Percentiles rank a stretch among this genome's conserved stretches.
phyloP scores from a whole-genome alignment of 1,140 invertebrate species.

The Drosophila funebris region DNA sequence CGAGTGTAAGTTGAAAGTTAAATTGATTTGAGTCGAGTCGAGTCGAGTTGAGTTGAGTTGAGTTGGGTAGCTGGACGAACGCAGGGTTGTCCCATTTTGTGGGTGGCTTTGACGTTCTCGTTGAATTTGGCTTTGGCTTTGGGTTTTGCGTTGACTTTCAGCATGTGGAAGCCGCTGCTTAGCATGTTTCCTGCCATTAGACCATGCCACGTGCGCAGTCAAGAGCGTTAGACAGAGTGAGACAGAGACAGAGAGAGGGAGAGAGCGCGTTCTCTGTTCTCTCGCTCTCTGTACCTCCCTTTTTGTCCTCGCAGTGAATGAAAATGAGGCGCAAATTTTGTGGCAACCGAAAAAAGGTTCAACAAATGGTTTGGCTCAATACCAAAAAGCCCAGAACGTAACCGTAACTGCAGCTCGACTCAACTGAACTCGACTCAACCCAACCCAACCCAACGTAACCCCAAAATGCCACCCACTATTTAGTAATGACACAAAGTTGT shows the following conservation, averaged over 20 bases:
- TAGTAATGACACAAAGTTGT: constrained; percentile 72
- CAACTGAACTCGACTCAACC: constrained; percentile 3
- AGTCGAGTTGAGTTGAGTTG: constrained; percentile 70
- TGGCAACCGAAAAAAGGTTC: constrained; percentile 70
- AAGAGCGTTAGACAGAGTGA: neutral
- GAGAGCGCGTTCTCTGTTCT: constrained; percentile 9
- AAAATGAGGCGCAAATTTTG: constrained; percentile 78
- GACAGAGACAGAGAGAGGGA: constrained; percentile 11
- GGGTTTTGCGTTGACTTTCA: constrained; percentile 70
- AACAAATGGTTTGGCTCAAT: constrained; percentile 75
- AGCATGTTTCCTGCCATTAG: constrained; percentile 74
- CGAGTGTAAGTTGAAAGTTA: constrained; percentile 71
- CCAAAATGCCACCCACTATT: constrained; percentile 50
- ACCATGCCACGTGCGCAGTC: constrained; percentile 63
- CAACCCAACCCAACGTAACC: neutral
- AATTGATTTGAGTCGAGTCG: constrained; percentile 69
- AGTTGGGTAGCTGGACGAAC: constrained; percentile 49
- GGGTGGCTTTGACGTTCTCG: constrained; percentile 2
- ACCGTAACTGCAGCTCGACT: constrained; percentile 20
- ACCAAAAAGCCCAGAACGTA: constrained; percentile 50
- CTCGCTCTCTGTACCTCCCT: constrained; percentile 4
- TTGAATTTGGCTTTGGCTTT: constrained; percentile 34
- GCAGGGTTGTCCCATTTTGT: constrained; percentile 55
- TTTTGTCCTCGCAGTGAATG: constrained; percentile 26
- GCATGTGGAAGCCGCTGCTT: constrained; percentile 79